Evolutionary conservation across 2,888 invertebrate species (phyloP), one percentile per base, ranked within the genome.

Genomic region (Prosopocoilus inquinatus): DNA sequence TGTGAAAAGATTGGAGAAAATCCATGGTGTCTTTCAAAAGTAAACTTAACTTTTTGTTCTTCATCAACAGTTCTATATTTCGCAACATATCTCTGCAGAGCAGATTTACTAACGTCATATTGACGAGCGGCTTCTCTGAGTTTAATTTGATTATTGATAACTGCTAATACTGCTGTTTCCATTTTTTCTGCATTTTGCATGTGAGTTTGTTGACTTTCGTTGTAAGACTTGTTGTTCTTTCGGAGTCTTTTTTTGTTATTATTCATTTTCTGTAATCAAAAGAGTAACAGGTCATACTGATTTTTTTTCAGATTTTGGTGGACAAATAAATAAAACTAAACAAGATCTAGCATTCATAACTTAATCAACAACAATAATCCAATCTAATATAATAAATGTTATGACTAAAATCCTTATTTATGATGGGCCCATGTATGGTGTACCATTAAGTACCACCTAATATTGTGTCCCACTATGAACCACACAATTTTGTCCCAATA

Each of bases 1-100:
- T 44, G 12, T 11, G 44, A 44, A 44, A 3, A 44, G 44, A 11
- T 44, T 44, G 11, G 38, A 38, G 38, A 38, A 38, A 38, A 38
- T 7, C 38, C 38, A 38, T 12, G 7, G 8, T 38, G 38, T 12
- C 38, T 38, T 38, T 38, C 38, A 38, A 38, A 38, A 38, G n/a
- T 38, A 11, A 38, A 38, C 4, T 38, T 38, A 1, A 38, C 38
- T 38, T 38, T 38, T 11, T 38, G 38, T 12, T 38, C 38, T 38
- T 38, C 38, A 9, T 34, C 35, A 34, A n/a, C n/a, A 34, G 8
- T 34, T 34, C 35, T 38, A 11, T 12, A 38, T 11, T 38, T 38
- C 3, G 38, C 38, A 38, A 38, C 38, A 38, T 38, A 38, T 38
- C 12, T 38, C 38, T 38, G 2, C 12, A 38, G 12, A 38, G n/a